Base-by-base conservation (phyloP, 2,797 vertebrate species). In the Strix occidentalis region DNA sequence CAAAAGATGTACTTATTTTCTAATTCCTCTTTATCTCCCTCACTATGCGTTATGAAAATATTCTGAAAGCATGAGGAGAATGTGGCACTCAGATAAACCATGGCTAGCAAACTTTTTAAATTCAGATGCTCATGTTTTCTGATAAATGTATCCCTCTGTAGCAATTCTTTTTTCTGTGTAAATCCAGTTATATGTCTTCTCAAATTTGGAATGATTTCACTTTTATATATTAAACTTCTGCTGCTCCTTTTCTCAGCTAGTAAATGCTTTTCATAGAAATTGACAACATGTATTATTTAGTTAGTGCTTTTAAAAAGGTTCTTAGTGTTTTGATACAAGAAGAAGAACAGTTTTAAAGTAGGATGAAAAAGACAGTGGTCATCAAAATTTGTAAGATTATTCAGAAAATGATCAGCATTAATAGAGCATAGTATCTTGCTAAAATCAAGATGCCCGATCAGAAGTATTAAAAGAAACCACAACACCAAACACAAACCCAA, bases 1-100 rank as follows among this genome's bases (percentile, higher is more conserved):
- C 54, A 63, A 75, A 90, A 92, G 51, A 82, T 51, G 21, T 39
- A 65, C 43, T 82, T 82, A 79, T 45, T 96, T 93, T 76, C 33
- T 89, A 88, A 48, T 70, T 93, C 33, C 41, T 83, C 39, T 71
- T 91, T 83, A 92, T 84, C 43, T 82, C 11, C 33, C 26, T 70
- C 51, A 82, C 13, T 50, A 54, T 10, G 29, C 18, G 61, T 66
- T 76, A 84, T 1, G 10, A 89, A 90, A 77, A 26, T 46, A 23
- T 35, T 63, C 35, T 69, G 46, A 85, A 90, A 86, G 71, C 16
- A 74, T 37, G 39, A 63, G 26, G 7, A 24, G 11, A 90, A 61
- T 18, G 21, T 64, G 60, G 31, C 31, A 77, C 16, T 84, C 20
- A 6, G 33, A 72, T 31, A 90, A 91, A 39, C 9, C 29, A 83